These are phyloP conservation scores for Hepsetus odoe DNA, from an alignment of 2,113 vertebrate genomes.

Conservation along the genomic window DNA sequence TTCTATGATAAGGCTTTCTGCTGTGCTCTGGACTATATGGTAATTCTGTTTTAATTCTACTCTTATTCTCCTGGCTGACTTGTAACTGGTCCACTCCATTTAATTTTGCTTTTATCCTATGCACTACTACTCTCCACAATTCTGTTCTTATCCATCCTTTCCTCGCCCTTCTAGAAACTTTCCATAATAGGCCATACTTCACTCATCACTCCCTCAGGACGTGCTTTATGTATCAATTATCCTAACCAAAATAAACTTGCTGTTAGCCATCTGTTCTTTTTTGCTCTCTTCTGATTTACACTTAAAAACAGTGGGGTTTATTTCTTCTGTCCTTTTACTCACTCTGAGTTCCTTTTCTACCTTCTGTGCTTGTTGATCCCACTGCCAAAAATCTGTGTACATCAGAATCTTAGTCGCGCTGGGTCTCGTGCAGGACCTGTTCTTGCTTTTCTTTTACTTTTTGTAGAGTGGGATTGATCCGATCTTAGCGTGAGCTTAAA, in stretches of 20 bases:
- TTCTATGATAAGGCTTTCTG: constrained; percentile 37
- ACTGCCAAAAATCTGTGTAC: neutral
- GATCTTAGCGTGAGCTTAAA: no score
- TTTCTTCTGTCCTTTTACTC: constrained; percentile 3
- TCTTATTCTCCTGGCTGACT: constrained; percentile 63
- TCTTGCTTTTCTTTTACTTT: no score
- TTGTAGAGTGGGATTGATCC: no score
- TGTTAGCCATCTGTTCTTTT: constrained; percentile 76
- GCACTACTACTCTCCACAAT: constrained; percentile 43
- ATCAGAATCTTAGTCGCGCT: neutral
- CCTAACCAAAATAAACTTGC: constrained; percentile 84
- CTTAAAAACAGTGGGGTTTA: constrained; percentile 8
- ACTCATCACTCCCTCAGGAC: constrained; percentile 76
- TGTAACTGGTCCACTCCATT: constrained; percentile 60
- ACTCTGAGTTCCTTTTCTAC: constrained; percentile 3
- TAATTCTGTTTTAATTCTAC: constrained; percentile 58
- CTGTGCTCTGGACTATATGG: constrained; percentile 52
- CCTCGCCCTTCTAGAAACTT: constrained; percentile 43
- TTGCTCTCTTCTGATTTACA: constrained; percentile 71
- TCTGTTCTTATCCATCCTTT: constrained; percentile 30
- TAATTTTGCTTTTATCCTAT: constrained; percentile 32
- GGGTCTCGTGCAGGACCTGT: neutral
- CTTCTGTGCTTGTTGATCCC: neutral
- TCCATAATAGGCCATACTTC: constrained; percentile 53
- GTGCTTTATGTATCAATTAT: constrained; percentile 79